These are phyloP conservation scores for Machaerirhynchus nigripectus DNA, from an alignment of 2,113 vertebrate species.

Conservation along the genomic window DNA sequence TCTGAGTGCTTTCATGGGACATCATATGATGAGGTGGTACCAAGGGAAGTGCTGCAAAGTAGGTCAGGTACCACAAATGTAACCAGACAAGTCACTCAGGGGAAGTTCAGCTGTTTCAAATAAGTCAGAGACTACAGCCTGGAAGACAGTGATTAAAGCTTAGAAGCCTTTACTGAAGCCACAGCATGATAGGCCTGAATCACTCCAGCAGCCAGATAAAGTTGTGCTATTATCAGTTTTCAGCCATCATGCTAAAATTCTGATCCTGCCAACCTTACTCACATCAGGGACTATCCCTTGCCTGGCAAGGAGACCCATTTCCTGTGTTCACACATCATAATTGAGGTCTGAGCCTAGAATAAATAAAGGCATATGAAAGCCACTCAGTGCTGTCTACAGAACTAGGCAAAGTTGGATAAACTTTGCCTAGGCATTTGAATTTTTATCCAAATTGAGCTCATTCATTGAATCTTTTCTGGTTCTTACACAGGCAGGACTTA, in stretches of 20 bases:
- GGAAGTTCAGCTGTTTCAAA: conserved; percentile 47
- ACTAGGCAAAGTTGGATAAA: too few species aligned
- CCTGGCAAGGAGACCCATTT: background rate
- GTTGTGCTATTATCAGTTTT: background rate
- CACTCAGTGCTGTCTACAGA: background rate
- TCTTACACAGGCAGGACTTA: background rate
- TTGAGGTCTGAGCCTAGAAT: background rate
- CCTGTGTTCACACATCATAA: background rate
- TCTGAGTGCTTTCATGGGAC: conserved; percentile 49
- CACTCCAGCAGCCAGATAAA: background rate
- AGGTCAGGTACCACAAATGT: conserved; percentile 61
- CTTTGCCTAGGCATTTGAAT: background rate
- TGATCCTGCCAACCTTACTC: background rate
- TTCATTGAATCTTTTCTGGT: background rate
- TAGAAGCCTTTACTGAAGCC: conserved; percentile 21
- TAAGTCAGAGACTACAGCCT: conserved; percentile 30
- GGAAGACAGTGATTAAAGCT: conserved; percentile 34
- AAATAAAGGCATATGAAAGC: conserved; percentile 30
- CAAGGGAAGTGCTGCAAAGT: conserved; percentile 53
- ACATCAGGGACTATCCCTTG: background rate
- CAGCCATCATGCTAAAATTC: background rate
- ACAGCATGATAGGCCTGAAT: background rate
- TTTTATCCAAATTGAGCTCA: background rate
- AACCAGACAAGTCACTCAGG: conserved; percentile 48
- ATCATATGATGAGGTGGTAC: conserved; percentile 20